These are phyloP conservation scores for Echinarachnius parma DNA, from an alignment of 53 echinoderm and acorn worm genomes.

Conservation along the genomic window DNA sequence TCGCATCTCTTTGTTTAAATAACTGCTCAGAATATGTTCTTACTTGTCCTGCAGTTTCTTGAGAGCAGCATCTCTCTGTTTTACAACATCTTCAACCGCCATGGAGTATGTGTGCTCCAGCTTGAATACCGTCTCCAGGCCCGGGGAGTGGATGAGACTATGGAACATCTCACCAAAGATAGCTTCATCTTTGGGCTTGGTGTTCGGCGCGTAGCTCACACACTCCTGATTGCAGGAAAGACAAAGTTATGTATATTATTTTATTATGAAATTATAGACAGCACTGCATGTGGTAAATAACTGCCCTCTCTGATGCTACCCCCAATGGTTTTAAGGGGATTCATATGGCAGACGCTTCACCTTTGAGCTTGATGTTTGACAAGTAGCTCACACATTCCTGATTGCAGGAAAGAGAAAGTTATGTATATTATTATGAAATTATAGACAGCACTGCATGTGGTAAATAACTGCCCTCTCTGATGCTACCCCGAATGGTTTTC, in stretches of 20 bases:
- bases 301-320: too few relatives aligned
- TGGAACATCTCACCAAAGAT: constrained; percentile 86
- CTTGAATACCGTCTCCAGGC: constrained; percentile 80
- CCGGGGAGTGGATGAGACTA: constrained; percentile 86
- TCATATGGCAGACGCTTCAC: too few relatives aligned
- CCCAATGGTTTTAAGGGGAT: too few relatives aligned
- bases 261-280: too few relatives aligned
- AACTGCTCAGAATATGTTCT: neutral
- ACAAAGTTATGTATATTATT: too few relatives aligned
- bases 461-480: too few relatives aligned
- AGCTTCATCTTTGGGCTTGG: constrained; percentile 60
- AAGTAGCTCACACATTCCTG: constrained; percentile 83
- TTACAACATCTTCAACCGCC: constrained; percentile 78
- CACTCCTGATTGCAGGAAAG: constrained; percentile 57
- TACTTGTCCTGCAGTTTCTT: constrained; percentile 70
- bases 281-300: too few relatives aligned
- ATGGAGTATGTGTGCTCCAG: constrained; percentile 95
- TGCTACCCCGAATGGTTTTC: too few relatives aligned
- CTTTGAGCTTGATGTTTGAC: constrained; percentile 66
- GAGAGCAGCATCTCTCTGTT: constrained; percentile 72
- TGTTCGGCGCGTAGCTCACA: constrained; percentile 75
- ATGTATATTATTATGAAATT: too few relatives aligned
- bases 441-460: too few relatives aligned
- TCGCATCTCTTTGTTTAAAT: too few relatives aligned
- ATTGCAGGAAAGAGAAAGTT: neutral